Percentiles rank a stretch among this genome's conserved stretches.
Evolutionary conservation across 2,113 vertebrate genomes (phyloP).

Genomic region (Nothoprocta pentlandii): DNA sequence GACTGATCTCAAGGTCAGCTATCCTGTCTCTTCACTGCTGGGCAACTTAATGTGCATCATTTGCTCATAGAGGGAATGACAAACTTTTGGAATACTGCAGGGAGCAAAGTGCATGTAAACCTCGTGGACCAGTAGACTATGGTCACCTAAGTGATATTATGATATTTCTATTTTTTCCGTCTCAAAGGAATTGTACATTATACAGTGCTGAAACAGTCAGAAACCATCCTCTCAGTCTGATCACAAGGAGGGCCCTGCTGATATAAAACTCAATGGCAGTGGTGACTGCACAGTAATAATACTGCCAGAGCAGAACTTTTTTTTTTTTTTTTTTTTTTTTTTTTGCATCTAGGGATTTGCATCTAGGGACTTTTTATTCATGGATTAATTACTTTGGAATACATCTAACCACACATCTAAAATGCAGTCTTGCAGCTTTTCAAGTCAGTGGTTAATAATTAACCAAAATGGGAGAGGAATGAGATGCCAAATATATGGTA

Average conservation of each 20-base stretch:
- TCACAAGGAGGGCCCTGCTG: neutral
- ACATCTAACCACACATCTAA: neutral
- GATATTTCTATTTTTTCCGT: neutral
- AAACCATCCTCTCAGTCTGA: neutral
- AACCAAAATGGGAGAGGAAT: neutral
- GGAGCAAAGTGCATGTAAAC: accelerated
- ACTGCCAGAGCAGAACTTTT: neutral
- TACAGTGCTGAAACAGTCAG: neutral
- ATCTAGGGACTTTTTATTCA: neutral
- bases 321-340: neutral
- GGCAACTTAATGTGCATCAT: accelerated
- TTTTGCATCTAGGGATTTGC: neutral
- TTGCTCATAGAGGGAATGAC: neutral
- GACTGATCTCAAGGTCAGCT: neutral
- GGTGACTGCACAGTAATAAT: neutral
- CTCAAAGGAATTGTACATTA: neutral
- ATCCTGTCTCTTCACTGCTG: neutral
- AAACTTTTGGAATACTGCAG: neutral
- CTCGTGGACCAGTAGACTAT: accelerated
- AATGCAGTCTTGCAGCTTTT: neutral
- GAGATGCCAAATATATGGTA: neutral
- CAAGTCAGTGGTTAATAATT: neutral
- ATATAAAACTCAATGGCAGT: neutral
- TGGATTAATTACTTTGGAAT: neutral
- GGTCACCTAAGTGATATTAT: accelerated